phyloP scores from a whole-genome alignment of 2,797 vertebrate species.

The Ptychobarbus kaznakovi region DNA sequence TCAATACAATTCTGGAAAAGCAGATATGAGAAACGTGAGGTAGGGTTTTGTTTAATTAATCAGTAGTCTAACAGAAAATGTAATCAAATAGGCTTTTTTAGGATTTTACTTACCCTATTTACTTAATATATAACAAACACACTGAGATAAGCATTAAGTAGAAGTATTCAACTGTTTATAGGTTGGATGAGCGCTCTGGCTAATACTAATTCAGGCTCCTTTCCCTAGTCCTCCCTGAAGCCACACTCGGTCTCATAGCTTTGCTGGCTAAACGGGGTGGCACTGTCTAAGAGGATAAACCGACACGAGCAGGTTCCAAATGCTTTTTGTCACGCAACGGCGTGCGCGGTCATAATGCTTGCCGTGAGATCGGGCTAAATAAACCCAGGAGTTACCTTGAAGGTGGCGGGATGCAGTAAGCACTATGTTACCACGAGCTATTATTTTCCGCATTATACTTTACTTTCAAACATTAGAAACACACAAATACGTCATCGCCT shows the following conservation, averaged over 20 bases:
- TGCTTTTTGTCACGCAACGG: constrained; percentile 78
- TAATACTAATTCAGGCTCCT: constrained; percentile 48
- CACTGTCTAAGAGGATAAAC: constrained; percentile 78
- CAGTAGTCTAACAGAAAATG: background rate
- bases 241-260: constrained; percentile 65
- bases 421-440: constrained; percentile 58
- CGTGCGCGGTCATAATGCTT: constrained; percentile 58
- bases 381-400: constrained; percentile 55
- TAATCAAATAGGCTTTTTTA: background rate
- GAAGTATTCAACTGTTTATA: background rate
- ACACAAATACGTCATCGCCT: background rate
- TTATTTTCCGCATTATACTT: background rate
- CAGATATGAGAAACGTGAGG: background rate
- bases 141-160: background rate
- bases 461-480: constrained; percentile 29
- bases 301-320: constrained; percentile 66
- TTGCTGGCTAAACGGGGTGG: constrained; percentile 73
- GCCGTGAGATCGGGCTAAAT: constrained; percentile 10
- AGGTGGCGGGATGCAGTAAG: constrained; percentile 49
- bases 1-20: background rate
- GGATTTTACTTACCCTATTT: background rate
- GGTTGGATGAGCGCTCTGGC: constrained; percentile 33
- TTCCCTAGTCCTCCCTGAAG: constrained; percentile 49
- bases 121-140: background rate
- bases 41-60: background rate